These are phyloP conservation scores for Drosophila mauritiana DNA, from an alignment of 1,140 invertebrate species.

Conservation along the genomic window DNA sequence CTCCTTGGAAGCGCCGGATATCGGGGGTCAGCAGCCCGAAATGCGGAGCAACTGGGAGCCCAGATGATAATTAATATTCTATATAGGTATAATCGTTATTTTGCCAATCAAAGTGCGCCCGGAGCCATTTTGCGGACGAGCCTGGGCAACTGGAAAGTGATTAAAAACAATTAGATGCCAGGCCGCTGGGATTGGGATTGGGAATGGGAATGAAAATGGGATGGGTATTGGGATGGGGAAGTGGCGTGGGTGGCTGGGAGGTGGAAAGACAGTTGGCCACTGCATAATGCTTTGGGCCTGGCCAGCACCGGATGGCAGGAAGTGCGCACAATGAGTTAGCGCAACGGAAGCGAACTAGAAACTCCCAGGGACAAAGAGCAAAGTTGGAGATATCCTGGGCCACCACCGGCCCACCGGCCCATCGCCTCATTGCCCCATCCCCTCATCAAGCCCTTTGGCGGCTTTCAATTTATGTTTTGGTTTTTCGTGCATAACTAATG, in stretches of 20 bases:
- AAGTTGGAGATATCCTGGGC: slow-evolving; percentile 38
- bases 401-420: too few relatives aligned
- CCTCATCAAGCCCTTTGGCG: slow-evolving; percentile 4
- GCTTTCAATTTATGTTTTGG: slow-evolving; percentile 62
- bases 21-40: neutral
- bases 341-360: slow-evolving; percentile 67
- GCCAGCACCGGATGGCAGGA: slow-evolving; percentile 65
- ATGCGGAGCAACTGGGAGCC: neutral
- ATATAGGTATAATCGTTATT: slow-evolving; percentile 54
- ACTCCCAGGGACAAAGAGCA: slow-evolving; percentile 45
- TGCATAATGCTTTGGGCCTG: slow-evolving; percentile 30
- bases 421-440: too few relatives aligned
- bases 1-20: neutral
- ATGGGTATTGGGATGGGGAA: neutral
- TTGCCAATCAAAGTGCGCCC: slow-evolving; percentile 61
- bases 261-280: slow-evolving; percentile 7
- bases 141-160: slow-evolving; percentile 64
- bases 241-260: neutral
- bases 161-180: slow-evolving; percentile 74
- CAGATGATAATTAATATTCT: slow-evolving; percentile 57
- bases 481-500: slow-evolving; percentile 65
- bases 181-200: neutral
- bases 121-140: slow-evolving; percentile 37
- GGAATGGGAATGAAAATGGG: neutral
- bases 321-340: slow-evolving; percentile 78